These are phyloP conservation scores for Corvus moneduloides DNA, from an alignment of 2,113 vertebrate genomes.

Conservation along the genomic window DNA sequence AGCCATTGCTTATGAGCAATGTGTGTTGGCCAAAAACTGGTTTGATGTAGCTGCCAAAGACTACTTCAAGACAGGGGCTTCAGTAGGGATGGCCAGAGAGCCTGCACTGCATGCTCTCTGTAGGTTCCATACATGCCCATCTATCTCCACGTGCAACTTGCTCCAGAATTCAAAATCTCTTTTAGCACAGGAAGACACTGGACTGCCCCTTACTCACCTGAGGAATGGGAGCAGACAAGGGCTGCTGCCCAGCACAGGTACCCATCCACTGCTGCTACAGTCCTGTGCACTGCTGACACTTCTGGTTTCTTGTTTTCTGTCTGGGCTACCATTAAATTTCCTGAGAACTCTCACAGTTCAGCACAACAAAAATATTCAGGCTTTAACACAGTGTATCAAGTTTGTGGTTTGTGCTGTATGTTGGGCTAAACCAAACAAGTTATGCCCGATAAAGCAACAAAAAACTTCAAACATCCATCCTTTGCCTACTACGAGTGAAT, in stretches of 20 bases:
- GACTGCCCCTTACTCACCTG: background rate
- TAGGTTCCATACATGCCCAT: background rate
- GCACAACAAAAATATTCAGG: background rate
- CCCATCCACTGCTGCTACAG: background rate
- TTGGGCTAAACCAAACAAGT: background rate
- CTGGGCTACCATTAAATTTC: background rate
- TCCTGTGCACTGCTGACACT: background rate
- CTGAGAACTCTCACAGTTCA: background rate
- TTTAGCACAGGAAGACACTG: background rate
- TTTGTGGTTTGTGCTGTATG: background rate
- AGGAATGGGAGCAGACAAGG: rapidly evolving
- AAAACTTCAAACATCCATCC: background rate
- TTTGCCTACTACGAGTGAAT: background rate
- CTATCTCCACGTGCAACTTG: background rate
- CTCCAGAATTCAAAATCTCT: background rate
- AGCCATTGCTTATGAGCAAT: background rate
- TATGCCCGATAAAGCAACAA: background rate
- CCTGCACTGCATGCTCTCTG: background rate
- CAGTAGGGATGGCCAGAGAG: background rate
- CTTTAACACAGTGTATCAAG: background rate
- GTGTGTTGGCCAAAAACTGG: background rate
- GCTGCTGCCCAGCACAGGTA: background rate
- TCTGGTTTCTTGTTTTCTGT: background rate
- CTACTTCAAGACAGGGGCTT: background rate
- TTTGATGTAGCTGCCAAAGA: background rate